Percentiles rank a stretch among this genome's conserved stretches.
Evolutionary conservation across 2,113 vertebrate species (phyloP).

Genomic region (rat (Rattus norvegicus)): DNA sequence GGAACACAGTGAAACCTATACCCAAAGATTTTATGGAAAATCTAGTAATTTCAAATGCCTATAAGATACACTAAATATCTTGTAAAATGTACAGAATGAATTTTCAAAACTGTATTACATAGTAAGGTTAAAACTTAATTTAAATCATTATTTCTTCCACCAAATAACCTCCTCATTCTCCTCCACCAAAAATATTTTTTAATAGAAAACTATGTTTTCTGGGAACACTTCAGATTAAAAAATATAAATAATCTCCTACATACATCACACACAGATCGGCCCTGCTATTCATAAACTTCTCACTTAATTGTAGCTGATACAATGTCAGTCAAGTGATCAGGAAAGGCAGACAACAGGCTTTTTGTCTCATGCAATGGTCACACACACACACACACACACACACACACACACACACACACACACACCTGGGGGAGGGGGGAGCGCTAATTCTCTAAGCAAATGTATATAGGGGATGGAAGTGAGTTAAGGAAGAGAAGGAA

Average conservation of each 20-base stretch:
- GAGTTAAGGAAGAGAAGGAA: not conserved
- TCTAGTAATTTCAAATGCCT: not conserved
- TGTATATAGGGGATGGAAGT: not conserved
- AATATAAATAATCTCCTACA: conserved; percentile 7
- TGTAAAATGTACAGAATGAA: not conserved
- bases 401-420: too few relatives aligned
- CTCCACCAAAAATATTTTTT: not conserved
- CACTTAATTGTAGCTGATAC: conserved; percentile 44
- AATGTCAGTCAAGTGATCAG: conserved; percentile 39
- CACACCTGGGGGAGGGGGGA: too few relatives aligned
- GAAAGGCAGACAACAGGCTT: not conserved
- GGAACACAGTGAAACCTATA: not conserved
- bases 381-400: not conserved
- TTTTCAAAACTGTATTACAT: conserved; percentile 41
- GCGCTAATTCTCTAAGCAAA: not conserved
- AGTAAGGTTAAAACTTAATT: conserved; percentile 33
- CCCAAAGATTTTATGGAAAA: conserved; percentile 17
- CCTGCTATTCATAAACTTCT: not conserved
- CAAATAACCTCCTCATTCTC: not conserved
- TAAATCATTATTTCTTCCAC: not conserved
- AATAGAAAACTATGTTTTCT: conserved; percentile 7
- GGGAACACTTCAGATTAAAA: not conserved
- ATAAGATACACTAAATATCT: not conserved
- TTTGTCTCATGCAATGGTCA: not conserved
- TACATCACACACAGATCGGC: conserved; percentile 16